Conservation (phyloP, 2,797 vertebrate species). For the Pseudochaenichthys georgianus region DNA sequence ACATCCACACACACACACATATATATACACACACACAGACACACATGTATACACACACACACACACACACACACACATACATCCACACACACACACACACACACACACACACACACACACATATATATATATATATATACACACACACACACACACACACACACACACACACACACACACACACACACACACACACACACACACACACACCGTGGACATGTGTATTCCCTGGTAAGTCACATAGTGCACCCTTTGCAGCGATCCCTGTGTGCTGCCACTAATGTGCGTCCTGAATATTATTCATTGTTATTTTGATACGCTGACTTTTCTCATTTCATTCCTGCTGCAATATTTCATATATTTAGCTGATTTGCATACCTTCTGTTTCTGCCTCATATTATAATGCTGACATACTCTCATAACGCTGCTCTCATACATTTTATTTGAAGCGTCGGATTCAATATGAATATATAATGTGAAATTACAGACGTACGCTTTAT, state of each 20-base stretch:
- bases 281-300: constrained; percentile 20
- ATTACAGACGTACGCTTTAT: background rate
- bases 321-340: constrained; percentile 13
- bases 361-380: constrained; percentile 23
- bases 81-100: too few relatives aligned
- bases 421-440: too few relatives aligned
- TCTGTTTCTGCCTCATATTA: background rate
- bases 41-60: constrained; percentile 6
- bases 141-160: background rate
- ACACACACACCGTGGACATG: constrained; percentile 8
- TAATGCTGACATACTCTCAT: background rate
- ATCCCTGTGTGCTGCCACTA: background rate
- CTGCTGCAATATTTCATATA: background rate
- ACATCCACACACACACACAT: too few relatives aligned
- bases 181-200: too few relatives aligned
- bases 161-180: constrained; percentile 10
- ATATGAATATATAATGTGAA: background rate
- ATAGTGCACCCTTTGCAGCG: background rate
- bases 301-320: constrained; percentile 33
- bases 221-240: constrained; percentile 29
- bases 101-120: too few relatives aligned
- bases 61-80: too few relatives aligned
- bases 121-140: too few relatives aligned
- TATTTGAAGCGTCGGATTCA: background rate
- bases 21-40: too few relatives aligned